phyloP scores from a whole-genome alignment of 2,888 invertebrate species.

The Drosophila parthenogenetica region DNA sequence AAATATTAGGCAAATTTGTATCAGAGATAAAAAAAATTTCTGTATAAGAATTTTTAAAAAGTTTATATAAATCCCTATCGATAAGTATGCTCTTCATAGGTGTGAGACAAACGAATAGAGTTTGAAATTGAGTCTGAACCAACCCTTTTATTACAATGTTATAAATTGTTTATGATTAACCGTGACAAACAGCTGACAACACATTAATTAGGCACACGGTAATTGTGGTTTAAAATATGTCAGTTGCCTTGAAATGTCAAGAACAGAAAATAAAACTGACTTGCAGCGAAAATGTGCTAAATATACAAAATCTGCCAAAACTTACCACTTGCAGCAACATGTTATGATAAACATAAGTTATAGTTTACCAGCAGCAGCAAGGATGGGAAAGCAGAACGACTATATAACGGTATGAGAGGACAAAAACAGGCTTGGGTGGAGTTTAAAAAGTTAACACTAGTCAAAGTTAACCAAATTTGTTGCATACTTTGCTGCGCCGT shows the following conservation, averaged over 20 bases:
- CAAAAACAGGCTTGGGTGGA: slow-evolving; percentile 31
- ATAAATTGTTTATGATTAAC: slow-evolving; percentile 40
- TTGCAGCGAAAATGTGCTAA: not conserved
- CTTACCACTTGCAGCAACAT: slow-evolving; percentile 45
- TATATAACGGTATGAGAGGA: no score
- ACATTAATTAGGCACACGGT: slow-evolving; percentile 55
- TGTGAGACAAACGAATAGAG: not conserved
- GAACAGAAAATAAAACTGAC: slow-evolving; percentile 44
- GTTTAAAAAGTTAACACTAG: slow-evolving; percentile 80
- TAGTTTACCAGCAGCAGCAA: slow-evolving; percentile 18
- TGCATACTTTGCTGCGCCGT: slow-evolving; percentile 77
- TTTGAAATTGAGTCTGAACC: not conserved
- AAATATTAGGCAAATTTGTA: not conserved
- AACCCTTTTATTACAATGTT: slow-evolving; percentile 6
- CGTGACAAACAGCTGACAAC: slow-evolving; percentile 52
- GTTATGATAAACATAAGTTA: slow-evolving; percentile 53
- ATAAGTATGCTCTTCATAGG: no score
- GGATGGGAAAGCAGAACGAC: not conserved
- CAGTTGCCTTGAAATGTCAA: slow-evolving; percentile 35
- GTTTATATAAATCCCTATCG: no score
- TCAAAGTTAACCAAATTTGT: slow-evolving; percentile 78
- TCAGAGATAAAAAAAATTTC: not conserved
- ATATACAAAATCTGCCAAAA: slow-evolving; percentile 23
- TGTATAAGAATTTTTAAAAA: no score
- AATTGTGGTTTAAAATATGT: slow-evolving; percentile 50